Evolutionary conservation across 2,888 invertebrate genomes (phyloP), one percentile per base, ranked within the genome.

Genomic region (Polietes domitor): DNA sequence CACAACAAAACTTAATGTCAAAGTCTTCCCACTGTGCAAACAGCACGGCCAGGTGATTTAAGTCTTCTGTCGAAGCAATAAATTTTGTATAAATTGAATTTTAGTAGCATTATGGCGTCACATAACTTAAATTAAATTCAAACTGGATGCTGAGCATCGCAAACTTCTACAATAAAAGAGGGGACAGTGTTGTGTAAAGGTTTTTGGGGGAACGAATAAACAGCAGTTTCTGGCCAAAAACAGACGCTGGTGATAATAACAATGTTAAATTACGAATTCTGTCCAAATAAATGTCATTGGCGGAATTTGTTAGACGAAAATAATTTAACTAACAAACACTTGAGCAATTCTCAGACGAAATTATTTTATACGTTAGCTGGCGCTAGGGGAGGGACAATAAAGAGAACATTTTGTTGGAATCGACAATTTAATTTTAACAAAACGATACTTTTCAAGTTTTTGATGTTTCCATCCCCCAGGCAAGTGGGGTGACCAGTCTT

Each of bases 71-170:
- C 19, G 55, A 68, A 70, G 68, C 28, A 43, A 70, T 77, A 70
- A 77, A 55, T 77, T 58, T 15, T 41, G n/a, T 65, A 77, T 77
- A 26, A 68, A 41, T 58, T 70, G 41, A 68, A 70, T 28, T 58
- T 58, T 26, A 58, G 26, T 58, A 58, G 10, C 10, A 58, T 58
- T 26, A 55, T 41, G 77, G 43, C 43, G 43, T 74, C 41, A 26
- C 58, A 58, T 7, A 41, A 47, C 50, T 70, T 70, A 50, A 70
- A 37, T 70, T 26, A 50, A 50, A 50, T 70, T 70, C 9, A 26
- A 50, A 26, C 26, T 50, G 50, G 28, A 70, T 47, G 70, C 26
- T 19, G n/a, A n/a, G n/a, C 17, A 5, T 7, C 24, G 26, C n/a
- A 50, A 50, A 50, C 5, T 43, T 17, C 43, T 41, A 17, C 37